Conservation (phyloP, 2,113 vertebrate genomes). For the Myotis davidii region DNA sequence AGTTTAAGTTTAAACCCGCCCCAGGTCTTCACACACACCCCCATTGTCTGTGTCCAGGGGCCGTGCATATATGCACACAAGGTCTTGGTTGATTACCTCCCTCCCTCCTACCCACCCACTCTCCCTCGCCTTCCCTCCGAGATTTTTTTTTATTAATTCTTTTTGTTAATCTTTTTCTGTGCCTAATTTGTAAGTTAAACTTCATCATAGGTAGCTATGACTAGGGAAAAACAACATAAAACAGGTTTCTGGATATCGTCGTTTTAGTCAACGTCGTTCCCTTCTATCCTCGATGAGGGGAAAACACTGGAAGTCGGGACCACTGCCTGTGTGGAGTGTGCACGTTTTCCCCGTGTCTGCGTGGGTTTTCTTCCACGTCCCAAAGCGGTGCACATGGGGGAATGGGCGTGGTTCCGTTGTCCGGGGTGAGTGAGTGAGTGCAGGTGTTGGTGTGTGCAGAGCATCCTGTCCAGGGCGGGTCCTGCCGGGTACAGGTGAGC, state of each 20-base stretch:
- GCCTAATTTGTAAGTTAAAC: neutral
- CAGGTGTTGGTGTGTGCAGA: neutral
- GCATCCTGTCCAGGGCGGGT: neutral
- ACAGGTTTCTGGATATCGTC: neutral
- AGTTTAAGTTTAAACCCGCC: too few relatives aligned
- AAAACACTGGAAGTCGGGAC: neutral
- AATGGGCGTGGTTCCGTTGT: too few relatives aligned
- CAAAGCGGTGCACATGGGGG: too few relatives aligned
- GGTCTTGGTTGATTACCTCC: too few relatives aligned
- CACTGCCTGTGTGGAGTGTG: neutral
- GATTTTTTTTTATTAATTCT: neutral
- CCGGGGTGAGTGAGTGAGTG: neutral
- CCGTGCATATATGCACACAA: too few relatives aligned
- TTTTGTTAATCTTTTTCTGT: neutral
- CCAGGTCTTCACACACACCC: too few relatives aligned
- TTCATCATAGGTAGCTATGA: neutral
- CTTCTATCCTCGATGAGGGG: too few relatives aligned
- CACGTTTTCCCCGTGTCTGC: neutral
- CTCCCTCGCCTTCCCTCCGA: too few relatives aligned
- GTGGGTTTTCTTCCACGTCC: neutral
- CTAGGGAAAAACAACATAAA: neutral
- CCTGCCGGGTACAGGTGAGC: too few relatives aligned
- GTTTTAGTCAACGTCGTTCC: neutral
- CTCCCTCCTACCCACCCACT: too few relatives aligned
- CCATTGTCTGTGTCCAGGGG: too few relatives aligned